Conservation (phyloP, 2,797 vertebrate species). For the Hipposideros larvatus region DNA sequence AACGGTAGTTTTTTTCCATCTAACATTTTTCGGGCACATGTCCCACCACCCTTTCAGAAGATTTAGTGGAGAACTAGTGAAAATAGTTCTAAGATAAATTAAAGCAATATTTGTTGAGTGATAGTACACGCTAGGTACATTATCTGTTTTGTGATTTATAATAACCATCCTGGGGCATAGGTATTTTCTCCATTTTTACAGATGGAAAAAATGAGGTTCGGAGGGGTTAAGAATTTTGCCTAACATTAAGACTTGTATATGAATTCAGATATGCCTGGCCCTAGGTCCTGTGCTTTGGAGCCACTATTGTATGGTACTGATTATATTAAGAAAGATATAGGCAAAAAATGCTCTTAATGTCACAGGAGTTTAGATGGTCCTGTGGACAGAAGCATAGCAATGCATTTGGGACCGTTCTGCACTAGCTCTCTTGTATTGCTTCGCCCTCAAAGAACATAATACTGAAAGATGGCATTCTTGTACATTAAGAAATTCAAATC, state of each 20-base stretch:
- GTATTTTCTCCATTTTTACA: not conserved
- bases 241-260: not conserved
- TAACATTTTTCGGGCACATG: not conserved
- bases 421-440: not conserved
- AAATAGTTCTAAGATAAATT: not conserved
- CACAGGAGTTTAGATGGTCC: not conserved
- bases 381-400: not conserved
- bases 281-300: not conserved
- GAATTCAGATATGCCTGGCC: not conserved
- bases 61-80: not conserved
- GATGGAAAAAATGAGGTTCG: not conserved
- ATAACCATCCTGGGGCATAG: not conserved
- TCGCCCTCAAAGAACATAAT: not conserved
- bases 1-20: not conserved
- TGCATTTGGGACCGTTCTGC: not conserved
- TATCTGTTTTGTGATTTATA: not conserved
- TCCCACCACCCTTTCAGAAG: not conserved
- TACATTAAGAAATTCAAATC: not conserved
- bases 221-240: not conserved
- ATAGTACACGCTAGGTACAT: not conserved
- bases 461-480: not conserved
- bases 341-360: not conserved
- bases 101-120: not conserved
- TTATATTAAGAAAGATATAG: not conserved
- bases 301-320: not conserved